Evolutionary conservation across 1,140 invertebrate genomes (phyloP).

Genomic region (Pararge aegeria): DNA sequence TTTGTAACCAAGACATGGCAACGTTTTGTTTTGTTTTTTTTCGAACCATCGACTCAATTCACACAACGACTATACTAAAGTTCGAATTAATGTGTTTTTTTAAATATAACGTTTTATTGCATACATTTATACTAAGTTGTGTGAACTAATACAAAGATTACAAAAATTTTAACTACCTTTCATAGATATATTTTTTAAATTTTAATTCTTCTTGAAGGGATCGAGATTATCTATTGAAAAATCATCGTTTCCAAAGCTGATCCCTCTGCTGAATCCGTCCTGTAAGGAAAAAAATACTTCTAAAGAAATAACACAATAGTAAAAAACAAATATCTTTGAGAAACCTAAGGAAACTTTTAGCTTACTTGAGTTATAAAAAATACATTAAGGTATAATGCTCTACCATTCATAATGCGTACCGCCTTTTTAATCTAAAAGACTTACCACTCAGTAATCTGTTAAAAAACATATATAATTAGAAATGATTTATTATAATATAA

Average conservation of each 20-base stretch:
- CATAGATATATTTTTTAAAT: constrained; percentile 29
- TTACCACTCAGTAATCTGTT: constrained; percentile 48
- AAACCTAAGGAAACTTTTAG: no score
- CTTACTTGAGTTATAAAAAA: not conserved
- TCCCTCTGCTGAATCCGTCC: constrained; percentile 91
- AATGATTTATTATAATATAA: not conserved
- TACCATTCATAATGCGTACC: no score
- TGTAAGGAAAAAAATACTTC: constrained; percentile 71
- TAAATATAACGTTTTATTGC: constrained; percentile 46
- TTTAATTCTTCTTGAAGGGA: constrained; percentile 83
- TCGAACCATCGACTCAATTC: constrained; percentile 47
- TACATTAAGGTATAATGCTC: no score
- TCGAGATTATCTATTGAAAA: constrained; percentile 91
- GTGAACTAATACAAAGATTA: constrained; percentile 54
- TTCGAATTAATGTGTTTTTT: constrained; percentile 21
- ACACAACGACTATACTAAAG: constrained; percentile 40
- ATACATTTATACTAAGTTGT: constrained; percentile 52
- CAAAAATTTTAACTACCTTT: constrained; percentile 57
- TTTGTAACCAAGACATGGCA: constrained; percentile 73
- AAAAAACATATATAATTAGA: constrained; percentile 22
- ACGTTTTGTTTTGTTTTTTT: constrained; percentile 40
- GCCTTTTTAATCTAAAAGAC: constrained; percentile 21
- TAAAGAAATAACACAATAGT: no score
- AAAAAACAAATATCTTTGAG: no score
- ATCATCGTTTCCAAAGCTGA: constrained; percentile 90